Base-by-base conservation (phyloP, 2,888 invertebrate genomes). In the Andrena hattorfiana region DNA sequence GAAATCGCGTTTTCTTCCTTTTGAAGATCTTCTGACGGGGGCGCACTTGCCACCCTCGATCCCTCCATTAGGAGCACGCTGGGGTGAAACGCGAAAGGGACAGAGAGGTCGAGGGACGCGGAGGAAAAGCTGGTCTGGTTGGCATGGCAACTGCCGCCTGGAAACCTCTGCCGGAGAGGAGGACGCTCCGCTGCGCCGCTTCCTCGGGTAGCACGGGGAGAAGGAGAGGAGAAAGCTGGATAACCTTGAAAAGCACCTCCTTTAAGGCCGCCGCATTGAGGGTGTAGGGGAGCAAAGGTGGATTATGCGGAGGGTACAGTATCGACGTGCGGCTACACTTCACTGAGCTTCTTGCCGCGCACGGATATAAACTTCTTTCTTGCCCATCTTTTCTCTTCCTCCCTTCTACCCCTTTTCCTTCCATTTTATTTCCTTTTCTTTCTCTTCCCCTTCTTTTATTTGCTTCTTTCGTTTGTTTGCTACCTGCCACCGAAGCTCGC, bases 1-100 rank as follows among this genome's bases (percentile, higher is more conserved):
- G 88, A 90, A 91, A 91, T 89, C 89, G 86, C 87, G 90, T 90
- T 91, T 91, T 89, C 89, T 89, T 87, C 90, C 87, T 89, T 92
- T 91, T 91, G 83, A 87, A 86, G 85, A 81, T 81, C 80, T 83
- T 82, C 81, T 74, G 72, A 83, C 83, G 83, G 23, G 56, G 81
- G 79, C 81, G 83, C 87, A 87, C 89, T 87, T 88, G 85, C 87
- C 85, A 81, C 85, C 87, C 83, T 83, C 85, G 84, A 80, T 81
- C 78, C 85, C 84, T 83, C 79, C 84, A 77, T 77, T 77, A 78
- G 80, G 69, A 75, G 68, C 67, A 64, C 69, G 69, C 62, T 16
- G 72, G 82, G 76, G 82, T 82, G 75, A 78, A 86, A 85, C 70
- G 54, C 59, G 75, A 71, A 48, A 35, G 76, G 35, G 70, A 56